Conservation (phyloP, 1,140 invertebrate species). For the Lordiphosa collinella region DNA sequence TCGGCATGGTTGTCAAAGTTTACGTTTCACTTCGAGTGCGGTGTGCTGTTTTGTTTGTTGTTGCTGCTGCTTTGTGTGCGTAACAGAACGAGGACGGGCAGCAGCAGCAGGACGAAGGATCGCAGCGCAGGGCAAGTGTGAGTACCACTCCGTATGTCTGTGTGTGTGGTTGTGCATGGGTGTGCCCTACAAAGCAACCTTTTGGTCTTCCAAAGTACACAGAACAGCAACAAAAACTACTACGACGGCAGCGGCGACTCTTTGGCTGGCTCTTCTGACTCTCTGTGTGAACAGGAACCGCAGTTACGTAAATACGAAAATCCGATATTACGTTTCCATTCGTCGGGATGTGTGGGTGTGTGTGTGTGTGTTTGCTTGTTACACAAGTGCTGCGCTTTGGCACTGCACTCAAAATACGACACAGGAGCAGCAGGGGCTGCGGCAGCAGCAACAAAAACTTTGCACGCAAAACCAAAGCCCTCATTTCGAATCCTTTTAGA, state of each 20-base stretch:
- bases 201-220: slow-evolving; percentile 62
- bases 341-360: slow-evolving; percentile 12
- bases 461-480: slow-evolving; percentile 58
- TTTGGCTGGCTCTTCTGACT: slow-evolving; percentile 12
- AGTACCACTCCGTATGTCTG: slow-evolving; percentile 13
- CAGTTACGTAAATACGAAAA: slow-evolving; percentile 74
- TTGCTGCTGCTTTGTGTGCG: slow-evolving; percentile 34
- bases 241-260: slow-evolving; percentile 40
- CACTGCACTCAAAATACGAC: slow-evolving; percentile 51
- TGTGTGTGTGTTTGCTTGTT: slow-evolving; percentile 43
- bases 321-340: slow-evolving; percentile 73
- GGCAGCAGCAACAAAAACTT: slow-evolving; percentile 41
- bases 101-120: slow-evolving; percentile 22
- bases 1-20: slow-evolving; percentile 66
- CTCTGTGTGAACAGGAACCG: slow-evolving; percentile 36
- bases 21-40: slow-evolving; percentile 71
- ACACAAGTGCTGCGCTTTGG: slow-evolving; percentile 66
- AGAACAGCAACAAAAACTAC: slow-evolving; percentile 57
- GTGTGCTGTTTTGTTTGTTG: slow-evolving; percentile 49
- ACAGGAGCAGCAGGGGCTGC: slow-evolving; percentile 10
- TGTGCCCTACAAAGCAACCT: slow-evolving; percentile 61
- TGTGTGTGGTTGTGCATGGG: slow-evolving; percentile 16
- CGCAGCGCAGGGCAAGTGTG: slow-evolving; percentile 29
- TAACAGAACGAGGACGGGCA: slow-evolving; percentile 13
- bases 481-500: slow-evolving; percentile 56